Percentiles rank a stretch among this genome's conserved stretches.
phyloP scores from a whole-genome alignment of 2,113 vertebrate genomes.

The Ptilorrhoa leucosticta region DNA sequence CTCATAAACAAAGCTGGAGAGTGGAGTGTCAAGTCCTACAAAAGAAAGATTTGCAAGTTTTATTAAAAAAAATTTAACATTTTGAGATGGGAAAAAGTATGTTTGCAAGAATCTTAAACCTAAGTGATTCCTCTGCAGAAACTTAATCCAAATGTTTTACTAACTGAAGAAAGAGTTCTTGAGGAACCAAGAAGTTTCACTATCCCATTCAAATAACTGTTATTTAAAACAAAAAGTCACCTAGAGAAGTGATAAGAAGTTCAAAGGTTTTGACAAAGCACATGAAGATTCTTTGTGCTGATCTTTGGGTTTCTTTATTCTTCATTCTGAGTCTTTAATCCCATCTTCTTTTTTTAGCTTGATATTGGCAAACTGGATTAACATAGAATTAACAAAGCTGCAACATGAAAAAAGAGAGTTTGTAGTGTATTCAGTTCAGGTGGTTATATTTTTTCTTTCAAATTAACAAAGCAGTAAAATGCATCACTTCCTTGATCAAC shows the following conservation, averaged over 20 bases:
- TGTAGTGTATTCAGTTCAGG: background rate
- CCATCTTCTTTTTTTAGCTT: background rate
- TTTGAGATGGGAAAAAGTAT: background rate
- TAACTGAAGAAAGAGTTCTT: background rate
- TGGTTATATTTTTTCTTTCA: background rate
- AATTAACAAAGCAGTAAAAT: background rate
- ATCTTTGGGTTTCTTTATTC: background rate
- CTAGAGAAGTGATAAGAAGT: background rate
- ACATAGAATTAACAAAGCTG: background rate
- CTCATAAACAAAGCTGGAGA: background rate
- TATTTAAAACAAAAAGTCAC: background rate
- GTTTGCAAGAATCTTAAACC: background rate
- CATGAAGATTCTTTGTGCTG: background rate
- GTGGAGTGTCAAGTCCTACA: background rate
- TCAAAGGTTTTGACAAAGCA: background rate
- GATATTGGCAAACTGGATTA: background rate
- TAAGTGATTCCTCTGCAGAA: background rate
- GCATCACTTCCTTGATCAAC: background rate
- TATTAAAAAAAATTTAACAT: background rate
- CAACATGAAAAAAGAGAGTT: background rate
- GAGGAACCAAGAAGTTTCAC: background rate
- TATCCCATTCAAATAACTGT: background rate
- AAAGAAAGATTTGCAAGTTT: background rate
- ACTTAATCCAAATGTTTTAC: background rate
- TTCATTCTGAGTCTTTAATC: background rate